These are phyloP conservation scores for Luscinia megarhynchos DNA, from an alignment of 2,797 vertebrate species.

Conservation along the genomic window DNA sequence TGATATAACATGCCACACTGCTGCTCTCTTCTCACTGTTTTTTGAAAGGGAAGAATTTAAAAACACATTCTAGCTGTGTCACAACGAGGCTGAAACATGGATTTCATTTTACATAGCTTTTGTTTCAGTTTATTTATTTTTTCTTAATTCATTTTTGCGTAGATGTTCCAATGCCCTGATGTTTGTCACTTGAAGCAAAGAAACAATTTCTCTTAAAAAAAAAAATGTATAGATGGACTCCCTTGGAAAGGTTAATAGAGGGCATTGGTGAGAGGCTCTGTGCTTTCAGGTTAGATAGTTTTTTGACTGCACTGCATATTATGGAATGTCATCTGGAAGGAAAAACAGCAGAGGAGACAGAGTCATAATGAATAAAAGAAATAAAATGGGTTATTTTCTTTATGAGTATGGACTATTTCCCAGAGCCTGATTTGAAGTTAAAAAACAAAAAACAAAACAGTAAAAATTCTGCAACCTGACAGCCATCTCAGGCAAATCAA, in stretches of 20 bases:
- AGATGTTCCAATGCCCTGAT: neutral
- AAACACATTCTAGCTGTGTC: neutral
- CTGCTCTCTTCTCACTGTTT: neutral
- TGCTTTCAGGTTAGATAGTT: constrained; percentile 31
- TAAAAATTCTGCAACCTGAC: neutral
- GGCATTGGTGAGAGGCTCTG: neutral
- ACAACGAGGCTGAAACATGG: neutral
- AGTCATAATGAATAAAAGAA: constrained; percentile 17
- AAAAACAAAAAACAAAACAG: neutral
- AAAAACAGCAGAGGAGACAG: neutral
- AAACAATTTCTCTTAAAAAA: neutral
- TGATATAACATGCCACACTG: neutral
- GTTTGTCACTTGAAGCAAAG: neutral
- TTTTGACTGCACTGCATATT: neutral
- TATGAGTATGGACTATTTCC: neutral
- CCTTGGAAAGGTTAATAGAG: constrained; percentile 12
- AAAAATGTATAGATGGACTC: neutral
- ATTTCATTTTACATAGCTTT: neutral
- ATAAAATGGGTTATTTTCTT: neutral
- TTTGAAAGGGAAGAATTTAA: neutral
- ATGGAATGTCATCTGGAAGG: neutral
- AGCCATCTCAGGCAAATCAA: neutral
- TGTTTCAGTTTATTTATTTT: constrained; percentile 39
- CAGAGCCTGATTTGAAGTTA: neutral
- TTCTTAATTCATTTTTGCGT: neutral